Conservation (phyloP, 2,797 vertebrate genomes). For the Philypnodon macrostomus region DNA sequence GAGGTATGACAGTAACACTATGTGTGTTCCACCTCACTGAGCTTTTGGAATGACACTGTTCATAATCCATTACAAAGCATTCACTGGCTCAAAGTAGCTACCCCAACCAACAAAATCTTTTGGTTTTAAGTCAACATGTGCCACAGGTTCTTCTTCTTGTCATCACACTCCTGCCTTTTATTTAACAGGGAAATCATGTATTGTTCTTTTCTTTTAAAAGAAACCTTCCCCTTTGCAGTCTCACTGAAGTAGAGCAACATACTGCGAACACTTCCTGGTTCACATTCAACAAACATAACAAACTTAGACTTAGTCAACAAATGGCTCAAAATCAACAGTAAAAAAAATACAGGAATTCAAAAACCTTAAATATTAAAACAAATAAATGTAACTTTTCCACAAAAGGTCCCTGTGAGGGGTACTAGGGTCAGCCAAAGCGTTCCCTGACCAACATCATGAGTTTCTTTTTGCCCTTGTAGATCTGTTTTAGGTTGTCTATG, state of each 20-base stretch:
- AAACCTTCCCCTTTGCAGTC: slow-evolving; percentile 37
- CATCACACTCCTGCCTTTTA: slow-evolving; percentile 53
- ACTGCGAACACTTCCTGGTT: slow-evolving; percentile 65
- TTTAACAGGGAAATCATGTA: slow-evolving; percentile 39
- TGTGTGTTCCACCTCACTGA: slow-evolving; percentile 49
- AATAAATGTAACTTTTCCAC: slow-evolving; percentile 47
- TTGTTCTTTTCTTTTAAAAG: slow-evolving; percentile 48
- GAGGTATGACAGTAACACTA: slow-evolving; percentile 73
- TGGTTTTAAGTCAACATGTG: slow-evolving; percentile 71
- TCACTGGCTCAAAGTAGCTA: slow-evolving; percentile 52
- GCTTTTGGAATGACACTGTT: slow-evolving; percentile 57
- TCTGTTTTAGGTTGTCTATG: slow-evolving; percentile 99
- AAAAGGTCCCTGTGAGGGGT: slow-evolving; percentile 38
- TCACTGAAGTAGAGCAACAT: slow-evolving; percentile 55
- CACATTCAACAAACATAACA: slow-evolving; percentile 64
- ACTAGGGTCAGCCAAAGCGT: slow-evolving; percentile 86
- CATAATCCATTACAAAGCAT: slow-evolving; percentile 46
- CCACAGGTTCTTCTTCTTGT: slow-evolving; percentile 46
- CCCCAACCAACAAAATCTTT: slow-evolving; percentile 59
- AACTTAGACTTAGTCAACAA: slow-evolving; percentile 57
- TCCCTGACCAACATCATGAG: slow-evolving; percentile 97
- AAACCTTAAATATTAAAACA: slow-evolving; percentile 64
- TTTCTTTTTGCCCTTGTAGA: slow-evolving; percentile 99
- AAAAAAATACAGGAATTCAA: slow-evolving; percentile 51
- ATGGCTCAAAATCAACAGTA: slow-evolving; percentile 71